Percentiles rank a stretch among this genome's conserved stretches.
These are phyloP conservation scores for Myanophis thanlyinensis DNA, from an alignment of 2,113 vertebrate species.

Conservation along the genomic window DNA sequence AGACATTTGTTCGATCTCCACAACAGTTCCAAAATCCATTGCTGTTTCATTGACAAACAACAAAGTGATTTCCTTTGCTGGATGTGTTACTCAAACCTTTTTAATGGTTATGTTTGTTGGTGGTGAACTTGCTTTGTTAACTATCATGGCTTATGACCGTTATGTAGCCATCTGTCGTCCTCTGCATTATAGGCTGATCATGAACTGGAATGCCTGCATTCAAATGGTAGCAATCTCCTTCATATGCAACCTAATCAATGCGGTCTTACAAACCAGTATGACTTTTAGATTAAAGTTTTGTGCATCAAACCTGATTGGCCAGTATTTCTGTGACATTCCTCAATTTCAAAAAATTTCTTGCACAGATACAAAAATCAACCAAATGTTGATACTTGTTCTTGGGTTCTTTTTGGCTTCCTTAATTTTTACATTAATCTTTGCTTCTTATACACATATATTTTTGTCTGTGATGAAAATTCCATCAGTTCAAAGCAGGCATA, in stretches of 20 bases:
- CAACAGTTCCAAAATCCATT: background rate
- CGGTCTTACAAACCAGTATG: background rate
- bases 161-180: background rate
- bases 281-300: background rate
- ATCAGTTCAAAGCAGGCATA: background rate
- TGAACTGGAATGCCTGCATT: background rate
- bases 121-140: background rate
- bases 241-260: background rate
- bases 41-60: background rate
- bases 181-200: background rate
- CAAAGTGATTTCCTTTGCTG: background rate
- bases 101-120: background rate
- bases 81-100: background rate
- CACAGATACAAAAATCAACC: background rate
- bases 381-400: background rate
- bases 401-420: background rate
- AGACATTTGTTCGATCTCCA: background rate
- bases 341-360: background rate
- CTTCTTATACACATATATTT: background rate
- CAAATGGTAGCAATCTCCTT: background rate
- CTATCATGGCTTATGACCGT: background rate
- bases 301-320: background rate
- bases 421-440: background rate
- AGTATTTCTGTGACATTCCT: conserved; percentile 8
- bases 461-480: background rate